These are phyloP conservation scores for Mesitornis unicolor DNA, from an alignment of 2,113 vertebrate genomes.

Conservation along the genomic window DNA sequence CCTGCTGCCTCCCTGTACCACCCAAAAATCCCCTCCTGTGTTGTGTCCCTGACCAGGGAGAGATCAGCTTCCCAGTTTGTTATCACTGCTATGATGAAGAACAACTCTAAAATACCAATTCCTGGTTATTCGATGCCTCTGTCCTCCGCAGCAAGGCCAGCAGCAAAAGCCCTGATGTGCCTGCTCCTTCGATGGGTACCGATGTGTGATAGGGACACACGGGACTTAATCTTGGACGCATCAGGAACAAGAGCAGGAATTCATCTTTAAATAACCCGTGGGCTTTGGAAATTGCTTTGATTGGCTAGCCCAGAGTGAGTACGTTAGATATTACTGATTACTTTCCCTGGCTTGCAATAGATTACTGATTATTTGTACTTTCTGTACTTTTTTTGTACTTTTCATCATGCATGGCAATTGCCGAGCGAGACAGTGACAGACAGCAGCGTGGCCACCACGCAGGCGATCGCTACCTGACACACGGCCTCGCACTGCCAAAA, in stretches of 20 bases:
- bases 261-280: not conserved
- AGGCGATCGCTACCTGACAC: not conserved
- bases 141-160: too few species aligned
- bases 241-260: not conserved
- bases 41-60: not conserved
- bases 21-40: not conserved
- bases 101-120: not conserved
- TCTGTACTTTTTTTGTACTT: too few species aligned
- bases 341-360: not conserved
- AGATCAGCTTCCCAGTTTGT: not conserved
- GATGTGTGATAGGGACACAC: fast-evolving
- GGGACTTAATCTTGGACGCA: not conserved
- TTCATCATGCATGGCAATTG: not conserved
- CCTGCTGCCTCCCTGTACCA: not conserved
- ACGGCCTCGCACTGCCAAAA: not conserved
- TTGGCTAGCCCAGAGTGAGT: not conserved
- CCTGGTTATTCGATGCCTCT: not conserved
- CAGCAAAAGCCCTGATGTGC: too few species aligned
- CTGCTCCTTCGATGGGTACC: not conserved
- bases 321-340: not conserved
- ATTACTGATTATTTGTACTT: not conserved
- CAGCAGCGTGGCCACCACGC: not conserved
- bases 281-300: not conserved
- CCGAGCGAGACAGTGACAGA: not conserved
- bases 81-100: not conserved